These are phyloP conservation scores for Pandemis cinnamomeana DNA, from an alignment of 2,888 invertebrate genomes.

Conservation along the genomic window DNA sequence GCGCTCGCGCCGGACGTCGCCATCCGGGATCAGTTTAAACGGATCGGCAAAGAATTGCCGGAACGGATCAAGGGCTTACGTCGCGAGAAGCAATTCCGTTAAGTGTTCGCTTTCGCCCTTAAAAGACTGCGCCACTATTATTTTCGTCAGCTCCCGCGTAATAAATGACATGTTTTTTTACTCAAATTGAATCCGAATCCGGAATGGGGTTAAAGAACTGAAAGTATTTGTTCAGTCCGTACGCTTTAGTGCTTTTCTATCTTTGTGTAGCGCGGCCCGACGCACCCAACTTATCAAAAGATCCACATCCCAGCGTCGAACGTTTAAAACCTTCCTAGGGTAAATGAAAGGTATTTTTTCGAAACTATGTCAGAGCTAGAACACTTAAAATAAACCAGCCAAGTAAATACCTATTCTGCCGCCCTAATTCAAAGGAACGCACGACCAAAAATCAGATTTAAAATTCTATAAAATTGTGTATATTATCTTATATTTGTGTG, in stretches of 20 bases:
- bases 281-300: background rate
- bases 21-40: background rate
- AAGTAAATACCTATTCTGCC: too few species aligned
- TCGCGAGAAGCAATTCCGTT: slow-evolving; percentile 19
- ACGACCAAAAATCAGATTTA: too few species aligned
- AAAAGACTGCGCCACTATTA: background rate
- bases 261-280: background rate
- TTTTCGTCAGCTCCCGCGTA: background rate
- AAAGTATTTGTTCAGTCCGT: background rate
- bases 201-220: background rate
- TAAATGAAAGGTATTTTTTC: too few species aligned
- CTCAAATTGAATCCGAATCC: background rate
- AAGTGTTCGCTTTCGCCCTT: slow-evolving; percentile 19
- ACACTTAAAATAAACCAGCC: too few species aligned
- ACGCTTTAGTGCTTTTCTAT: background rate
- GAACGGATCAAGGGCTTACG: slow-evolving; percentile 21
- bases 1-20: background rate
- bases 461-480: too few species aligned
- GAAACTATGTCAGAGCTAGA: too few species aligned
- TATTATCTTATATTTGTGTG: too few species aligned
- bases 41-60: slow-evolving; percentile 14
- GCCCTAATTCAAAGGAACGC: too few species aligned
- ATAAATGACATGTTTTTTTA: background rate
- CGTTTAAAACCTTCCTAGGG: background rate
- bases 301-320: background rate